A percentile compares a stretch with the other conserved stretches of the same genome.
Conservation (phyloP, 1,140 invertebrate species). For the Fragariocoptes setiger region DNA sequence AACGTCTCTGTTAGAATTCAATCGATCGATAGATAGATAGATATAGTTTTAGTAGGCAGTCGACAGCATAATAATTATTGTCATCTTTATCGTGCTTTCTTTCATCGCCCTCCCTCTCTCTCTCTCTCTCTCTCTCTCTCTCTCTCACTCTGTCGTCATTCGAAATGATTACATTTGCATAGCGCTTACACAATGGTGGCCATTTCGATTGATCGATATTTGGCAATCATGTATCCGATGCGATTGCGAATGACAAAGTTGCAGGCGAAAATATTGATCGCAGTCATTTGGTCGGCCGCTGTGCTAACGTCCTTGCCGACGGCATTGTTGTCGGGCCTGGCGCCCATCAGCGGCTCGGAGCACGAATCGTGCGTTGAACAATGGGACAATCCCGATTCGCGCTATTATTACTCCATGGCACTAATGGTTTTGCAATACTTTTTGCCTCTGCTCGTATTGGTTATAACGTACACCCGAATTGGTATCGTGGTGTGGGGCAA, state of each 20-base stretch:
- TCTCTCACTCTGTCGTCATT: no score
- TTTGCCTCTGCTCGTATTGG: conserved; percentile 41
- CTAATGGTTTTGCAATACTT: conserved; percentile 53
- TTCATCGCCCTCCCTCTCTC: no score
- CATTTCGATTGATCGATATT: conserved; percentile 48
- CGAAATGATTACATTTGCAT: no score
- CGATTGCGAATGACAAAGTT: conserved; percentile 37
- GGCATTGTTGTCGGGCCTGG: conserved; percentile 25
- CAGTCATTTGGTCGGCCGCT: conserved; percentile 38
- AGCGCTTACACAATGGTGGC: conserved; percentile 49
- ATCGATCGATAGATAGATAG: conserved; percentile 3
- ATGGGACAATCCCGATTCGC: conserved; percentile 6
- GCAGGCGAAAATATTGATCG: conserved; percentile 33
- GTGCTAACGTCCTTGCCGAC: conserved; percentile 45
- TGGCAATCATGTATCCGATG: conserved; percentile 57
- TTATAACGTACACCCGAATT: conserved; percentile 57
- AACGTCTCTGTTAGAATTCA: no score
- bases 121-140: no score
- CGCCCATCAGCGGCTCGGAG: conserved; percentile 2
- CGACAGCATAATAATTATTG: no score
- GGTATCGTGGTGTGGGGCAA: conserved; percentile 60
- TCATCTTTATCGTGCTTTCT: no score
- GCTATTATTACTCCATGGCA: conserved; percentile 32
- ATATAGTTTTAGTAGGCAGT: not conserved
- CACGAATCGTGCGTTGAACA: conserved; percentile 8